A percentile compares a stretch with the other conserved stretches of the same genome.
phyloP scores from a whole-genome alignment of 2,888 invertebrate genomes.

The Apotomis betuletana region DNA sequence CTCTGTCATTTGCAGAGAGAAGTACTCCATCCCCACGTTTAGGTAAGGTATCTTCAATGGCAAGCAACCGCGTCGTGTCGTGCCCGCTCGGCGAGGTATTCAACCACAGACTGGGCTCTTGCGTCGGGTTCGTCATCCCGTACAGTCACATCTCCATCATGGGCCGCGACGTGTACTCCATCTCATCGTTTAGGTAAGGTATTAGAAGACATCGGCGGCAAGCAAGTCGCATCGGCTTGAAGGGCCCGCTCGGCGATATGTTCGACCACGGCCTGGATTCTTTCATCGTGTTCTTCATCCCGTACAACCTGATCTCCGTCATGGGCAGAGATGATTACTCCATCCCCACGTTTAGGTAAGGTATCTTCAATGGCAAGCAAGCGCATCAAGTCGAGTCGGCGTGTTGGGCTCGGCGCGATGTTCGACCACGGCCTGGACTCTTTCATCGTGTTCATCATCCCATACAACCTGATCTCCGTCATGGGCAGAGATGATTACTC shows the following conservation, averaged over 20 bases:
- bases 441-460: constrained; percentile 96
- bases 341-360: constrained; percentile 73
- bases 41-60: constrained; percentile 89
- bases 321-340: constrained; percentile 91
- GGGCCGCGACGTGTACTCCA: constrained; percentile 84
- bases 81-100: constrained; percentile 98
- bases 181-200: constrained; percentile 71
- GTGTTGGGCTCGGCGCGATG: constrained; percentile 97
- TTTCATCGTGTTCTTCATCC: constrained; percentile 96
- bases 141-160: constrained; percentile 91
- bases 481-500: constrained; percentile 91
- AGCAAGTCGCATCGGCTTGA: constrained; percentile 87
- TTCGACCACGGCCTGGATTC: constrained; percentile 99
- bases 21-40: constrained; percentile 83
- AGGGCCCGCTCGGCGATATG: constrained; percentile 97
- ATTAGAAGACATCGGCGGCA: too few relatives aligned
- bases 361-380: background rate
- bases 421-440: constrained; percentile 99
- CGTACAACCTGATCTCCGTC: constrained; percentile 94
- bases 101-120: constrained; percentile 99
- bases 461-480: constrained; percentile 94
- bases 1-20: constrained; percentile 89
- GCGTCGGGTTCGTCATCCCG: constrained; percentile 96
- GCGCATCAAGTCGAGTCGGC: constrained; percentile 88
- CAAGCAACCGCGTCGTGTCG: constrained; percentile 95